These are phyloP conservation scores for Lymantria dispar DNA, from an alignment of 2,888 invertebrate genomes.

Conservation along the genomic window DNA sequence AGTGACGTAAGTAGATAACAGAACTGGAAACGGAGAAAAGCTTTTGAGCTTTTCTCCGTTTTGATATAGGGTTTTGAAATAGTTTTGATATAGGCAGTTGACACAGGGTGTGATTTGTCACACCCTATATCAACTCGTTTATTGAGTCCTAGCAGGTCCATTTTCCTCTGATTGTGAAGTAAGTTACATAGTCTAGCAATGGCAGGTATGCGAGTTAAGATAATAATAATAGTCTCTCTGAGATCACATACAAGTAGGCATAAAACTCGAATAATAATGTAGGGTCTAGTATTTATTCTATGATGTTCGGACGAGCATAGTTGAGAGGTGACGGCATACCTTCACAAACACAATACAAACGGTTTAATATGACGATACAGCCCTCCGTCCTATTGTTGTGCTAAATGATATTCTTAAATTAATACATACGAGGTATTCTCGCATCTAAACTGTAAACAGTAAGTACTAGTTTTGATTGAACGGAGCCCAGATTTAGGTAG, in stretches of 20 bases:
- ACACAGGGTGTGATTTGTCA: too few relatives aligned
- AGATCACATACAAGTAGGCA: constrained; percentile 13
- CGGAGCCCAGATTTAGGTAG: neutral
- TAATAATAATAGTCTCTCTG: neutral
- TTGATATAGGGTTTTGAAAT: too few relatives aligned
- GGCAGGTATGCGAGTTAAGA: too few relatives aligned
- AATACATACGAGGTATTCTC: constrained; percentile 17
- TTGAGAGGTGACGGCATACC: constrained; percentile 71
- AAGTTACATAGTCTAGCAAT: too few relatives aligned
- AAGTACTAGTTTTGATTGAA: constrained; percentile 9
- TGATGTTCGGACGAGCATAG: constrained; percentile 39
- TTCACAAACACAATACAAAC: constrained; percentile 59
- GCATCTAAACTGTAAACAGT: neutral
- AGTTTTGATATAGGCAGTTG: too few relatives aligned
- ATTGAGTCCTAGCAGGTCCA: too few relatives aligned
- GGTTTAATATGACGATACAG: constrained; percentile 68
- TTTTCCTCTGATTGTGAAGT: too few relatives aligned
- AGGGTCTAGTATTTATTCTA: constrained; percentile 21
- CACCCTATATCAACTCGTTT: too few relatives aligned
- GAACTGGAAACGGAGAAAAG: too few relatives aligned
- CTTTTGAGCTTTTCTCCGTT: too few relatives aligned
- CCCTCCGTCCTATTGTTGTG: constrained; percentile 49
- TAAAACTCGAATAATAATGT: neutral
- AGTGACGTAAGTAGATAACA: too few relatives aligned
- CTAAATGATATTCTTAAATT: constrained; percentile 36